Evolutionary conservation across 2,888 invertebrate species (phyloP).

Genomic region (Trichopoda pennipes): DNA sequence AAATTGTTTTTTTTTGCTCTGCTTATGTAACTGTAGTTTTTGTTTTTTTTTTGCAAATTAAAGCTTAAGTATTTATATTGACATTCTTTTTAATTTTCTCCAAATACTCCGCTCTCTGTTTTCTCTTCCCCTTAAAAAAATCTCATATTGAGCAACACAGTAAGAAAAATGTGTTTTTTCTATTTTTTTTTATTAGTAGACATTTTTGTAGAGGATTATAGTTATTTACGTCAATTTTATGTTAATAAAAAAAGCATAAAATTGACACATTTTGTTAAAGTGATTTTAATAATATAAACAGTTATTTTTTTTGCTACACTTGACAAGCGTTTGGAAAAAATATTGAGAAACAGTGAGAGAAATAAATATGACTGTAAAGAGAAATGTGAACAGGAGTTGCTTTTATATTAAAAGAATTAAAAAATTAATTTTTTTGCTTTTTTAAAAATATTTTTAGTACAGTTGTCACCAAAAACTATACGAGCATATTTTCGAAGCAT

Average conservation of each 20-base stretch:
- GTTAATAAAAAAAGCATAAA: conserved; percentile 57
- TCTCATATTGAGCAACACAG: background rate
- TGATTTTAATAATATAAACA: conserved; percentile 3
- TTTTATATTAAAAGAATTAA: too few relatives aligned
- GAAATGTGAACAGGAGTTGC: too few relatives aligned
- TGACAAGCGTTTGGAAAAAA: too few relatives aligned
- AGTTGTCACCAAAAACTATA: too few relatives aligned
- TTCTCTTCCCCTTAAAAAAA: background rate
- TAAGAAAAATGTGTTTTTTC: background rate
- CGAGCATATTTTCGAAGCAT: too few relatives aligned
- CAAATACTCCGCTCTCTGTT: too few relatives aligned
- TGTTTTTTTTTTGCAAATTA: conserved; percentile 16
- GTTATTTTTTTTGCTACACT: background rate
- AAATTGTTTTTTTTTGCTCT: background rate
- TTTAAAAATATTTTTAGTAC: too few relatives aligned
- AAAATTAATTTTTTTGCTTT: too few relatives aligned
- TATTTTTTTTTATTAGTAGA: background rate
- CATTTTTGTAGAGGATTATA: background rate
- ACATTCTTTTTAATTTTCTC: background rate
- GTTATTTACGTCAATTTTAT: conserved; percentile 60
- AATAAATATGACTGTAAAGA: too few relatives aligned
- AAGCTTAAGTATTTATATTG: conserved; percentile 31
- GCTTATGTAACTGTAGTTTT: background rate
- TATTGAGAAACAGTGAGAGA: background rate
- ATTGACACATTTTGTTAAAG: conserved; percentile 47